phyloP scores from a whole-genome alignment of 2,888 invertebrate species.

The Tiphia femorata region DNA sequence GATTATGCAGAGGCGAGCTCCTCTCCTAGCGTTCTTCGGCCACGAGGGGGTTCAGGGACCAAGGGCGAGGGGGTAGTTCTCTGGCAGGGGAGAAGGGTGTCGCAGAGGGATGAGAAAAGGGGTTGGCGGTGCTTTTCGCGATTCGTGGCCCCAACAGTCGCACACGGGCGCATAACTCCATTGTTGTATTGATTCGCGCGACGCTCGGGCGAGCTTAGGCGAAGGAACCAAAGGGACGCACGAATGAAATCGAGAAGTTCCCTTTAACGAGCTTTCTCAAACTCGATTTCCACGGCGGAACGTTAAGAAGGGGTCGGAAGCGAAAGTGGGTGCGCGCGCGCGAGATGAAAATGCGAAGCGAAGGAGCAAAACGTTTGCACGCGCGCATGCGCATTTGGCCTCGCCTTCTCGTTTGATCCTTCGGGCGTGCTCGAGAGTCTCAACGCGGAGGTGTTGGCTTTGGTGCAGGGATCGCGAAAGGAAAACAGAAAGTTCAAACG shows the following conservation, averaged over 20 bases:
- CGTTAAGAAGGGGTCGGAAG: too few species aligned
- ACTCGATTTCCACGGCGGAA: slow-evolving; percentile 49
- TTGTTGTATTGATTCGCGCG: slow-evolving; percentile 50
- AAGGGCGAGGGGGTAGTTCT: slow-evolving; percentile 4
- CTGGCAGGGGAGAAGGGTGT: too few species aligned
- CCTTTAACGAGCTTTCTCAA: slow-evolving; percentile 50
- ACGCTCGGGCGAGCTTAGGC: slow-evolving; percentile 11
- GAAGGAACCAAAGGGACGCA: slow-evolving; percentile 8
- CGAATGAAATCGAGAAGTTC: slow-evolving; percentile 27
- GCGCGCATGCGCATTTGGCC: too few species aligned
- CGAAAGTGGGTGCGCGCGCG: too few species aligned
- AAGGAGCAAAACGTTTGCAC: too few species aligned
- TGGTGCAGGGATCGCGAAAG: too few species aligned
- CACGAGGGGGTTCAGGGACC: slow-evolving; percentile 19
- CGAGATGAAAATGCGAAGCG: too few species aligned
- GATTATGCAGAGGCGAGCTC: slow-evolving; percentile 58
- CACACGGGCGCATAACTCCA: slow-evolving; percentile 49
- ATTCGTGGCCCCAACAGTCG: slow-evolving; percentile 11
- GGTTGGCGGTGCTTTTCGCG: too few species aligned
- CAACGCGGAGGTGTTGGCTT: too few species aligned
- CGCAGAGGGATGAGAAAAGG: slow-evolving; percentile 4
- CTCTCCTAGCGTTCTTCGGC: slow-evolving; percentile 50
- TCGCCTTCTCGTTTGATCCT: too few species aligned
- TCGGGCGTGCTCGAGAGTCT: too few species aligned
- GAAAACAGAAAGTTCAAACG: too few species aligned